Conservation (phyloP, 2,888 invertebrate genomes). For the Drosophila macrothrix region DNA sequence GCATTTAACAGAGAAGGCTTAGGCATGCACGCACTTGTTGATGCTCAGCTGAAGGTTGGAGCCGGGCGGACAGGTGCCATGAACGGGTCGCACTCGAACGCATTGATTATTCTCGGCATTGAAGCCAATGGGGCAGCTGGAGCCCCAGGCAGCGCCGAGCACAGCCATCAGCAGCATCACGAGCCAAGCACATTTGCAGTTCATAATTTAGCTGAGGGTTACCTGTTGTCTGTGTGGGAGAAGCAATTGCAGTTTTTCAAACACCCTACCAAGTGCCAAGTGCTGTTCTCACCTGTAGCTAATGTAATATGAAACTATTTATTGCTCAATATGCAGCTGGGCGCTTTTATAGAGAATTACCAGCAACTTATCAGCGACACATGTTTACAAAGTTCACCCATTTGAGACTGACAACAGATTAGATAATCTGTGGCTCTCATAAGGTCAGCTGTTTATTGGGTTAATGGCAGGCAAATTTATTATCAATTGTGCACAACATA, state of each 20-base stretch:
- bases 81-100: conserved; percentile 73
- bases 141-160: conserved; percentile 37
- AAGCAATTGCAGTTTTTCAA: conserved; percentile 8
- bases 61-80: conserved; percentile 74
- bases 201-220: conserved; percentile 37
- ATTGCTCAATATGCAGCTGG: conserved; percentile 5
- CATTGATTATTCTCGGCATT: conserved; percentile 57
- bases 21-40: conserved; percentile 75
- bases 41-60: conserved; percentile 65
- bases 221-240: background rate
- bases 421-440: conserved; percentile 2
- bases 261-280: background rate
- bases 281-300: conserved; percentile 37
- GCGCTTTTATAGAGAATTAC: conserved; percentile 51
- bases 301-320: conserved; percentile 47
- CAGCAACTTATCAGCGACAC: conserved; percentile 33
- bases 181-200: conserved; percentile 58
- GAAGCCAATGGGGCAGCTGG: conserved; percentile 62
- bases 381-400: conserved; percentile 30
- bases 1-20: background rate
- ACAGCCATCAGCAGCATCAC: conserved; percentile 54
- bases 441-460: conserved; percentile 39
- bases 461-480: conserved; percentile 42
- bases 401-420: conserved; percentile 13
- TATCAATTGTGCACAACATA: conserved; percentile 15